These are phyloP conservation scores for Anagrus nilaparvatae DNA, from an alignment of 1,140 invertebrate species.

Conservation along the genomic window DNA sequence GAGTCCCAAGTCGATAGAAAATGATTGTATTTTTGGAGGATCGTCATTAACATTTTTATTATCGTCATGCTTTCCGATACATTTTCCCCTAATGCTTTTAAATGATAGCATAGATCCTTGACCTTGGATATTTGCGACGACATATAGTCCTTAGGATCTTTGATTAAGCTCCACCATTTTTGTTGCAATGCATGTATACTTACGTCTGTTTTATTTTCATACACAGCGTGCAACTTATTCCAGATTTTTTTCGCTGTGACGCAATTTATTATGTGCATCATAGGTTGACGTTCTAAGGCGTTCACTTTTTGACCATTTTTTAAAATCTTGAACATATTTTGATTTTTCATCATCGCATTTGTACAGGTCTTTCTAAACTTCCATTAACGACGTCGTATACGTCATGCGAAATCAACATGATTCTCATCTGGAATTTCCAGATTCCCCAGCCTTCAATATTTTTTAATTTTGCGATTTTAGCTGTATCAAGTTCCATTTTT, in stretches of 20 bases:
- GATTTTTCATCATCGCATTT: neutral
- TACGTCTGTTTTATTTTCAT: constrained; percentile 31
- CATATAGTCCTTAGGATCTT: constrained; percentile 15
- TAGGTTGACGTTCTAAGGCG: constrained; percentile 20
- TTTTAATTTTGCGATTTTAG: constrained; percentile 12
- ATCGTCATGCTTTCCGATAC: constrained; percentile 22
- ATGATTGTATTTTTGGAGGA: constrained; percentile 22
- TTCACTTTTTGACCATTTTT: constrained; percentile 17
- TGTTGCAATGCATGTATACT: constrained; percentile 29
- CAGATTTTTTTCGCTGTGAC: constrained; percentile 30
- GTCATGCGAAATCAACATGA: constrained; percentile 13
- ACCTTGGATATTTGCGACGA: constrained; percentile 19
- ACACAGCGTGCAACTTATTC: constrained; percentile 24
- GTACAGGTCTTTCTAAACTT: neutral
- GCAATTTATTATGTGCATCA: constrained; percentile 28
- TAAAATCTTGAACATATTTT: constrained; percentile 4
- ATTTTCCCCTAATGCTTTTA: constrained; percentile 19
- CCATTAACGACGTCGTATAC: constrained; percentile 10
- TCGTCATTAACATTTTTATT: constrained; percentile 27
- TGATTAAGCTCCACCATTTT: constrained; percentile 22
- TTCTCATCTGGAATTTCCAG: constrained; percentile 20
- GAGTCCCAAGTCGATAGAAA: constrained; percentile 24
- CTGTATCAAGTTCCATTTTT: constrained; percentile 9
- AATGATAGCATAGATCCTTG: constrained; percentile 17
- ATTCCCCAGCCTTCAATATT: constrained; percentile 14